Evolutionary conservation across 2,888 invertebrate genomes (phyloP).

Genomic region (Perizoma affinitatum): DNA sequence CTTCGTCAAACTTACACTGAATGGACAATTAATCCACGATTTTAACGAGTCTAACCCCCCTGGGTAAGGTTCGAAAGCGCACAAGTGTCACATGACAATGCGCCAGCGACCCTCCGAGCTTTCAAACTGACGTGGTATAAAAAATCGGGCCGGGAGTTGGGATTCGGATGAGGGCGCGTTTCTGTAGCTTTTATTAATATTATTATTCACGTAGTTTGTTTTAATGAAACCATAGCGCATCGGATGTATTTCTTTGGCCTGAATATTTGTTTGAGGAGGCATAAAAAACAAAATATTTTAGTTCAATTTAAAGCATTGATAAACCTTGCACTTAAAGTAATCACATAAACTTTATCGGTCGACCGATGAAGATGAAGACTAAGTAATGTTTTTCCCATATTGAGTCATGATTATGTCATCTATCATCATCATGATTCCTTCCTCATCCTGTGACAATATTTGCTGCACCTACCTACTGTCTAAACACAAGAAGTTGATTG

Average conservation of each 20-base stretch:
- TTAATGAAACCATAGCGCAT: constrained; percentile 4
- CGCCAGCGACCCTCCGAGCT: constrained; percentile 74
- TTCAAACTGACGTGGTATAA: constrained; percentile 73
- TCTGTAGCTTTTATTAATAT: constrained; percentile 25
- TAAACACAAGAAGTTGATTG: constrained; percentile 26
- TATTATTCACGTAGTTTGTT: constrained; percentile 14
- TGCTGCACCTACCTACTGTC: constrained; percentile 5
- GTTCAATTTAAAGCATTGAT: too few species aligned
- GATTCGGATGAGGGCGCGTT: constrained; percentile 61
- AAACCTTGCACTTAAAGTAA: too few species aligned
- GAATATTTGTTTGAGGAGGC: too few species aligned
- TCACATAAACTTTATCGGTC: too few species aligned
- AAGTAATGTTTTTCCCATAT: not conserved
- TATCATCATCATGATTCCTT: constrained; percentile 23
- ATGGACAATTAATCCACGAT: constrained; percentile 71
- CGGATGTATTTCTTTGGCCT: not conserved
- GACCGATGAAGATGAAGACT: too few species aligned
- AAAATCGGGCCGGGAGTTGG: constrained; percentile 65
- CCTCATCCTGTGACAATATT: constrained; percentile 31
- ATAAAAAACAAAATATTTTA: too few species aligned
- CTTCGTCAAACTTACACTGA: constrained; percentile 48
- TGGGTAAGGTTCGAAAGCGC: constrained; percentile 66
- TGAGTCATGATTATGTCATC: constrained; percentile 29
- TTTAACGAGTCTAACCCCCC: constrained; percentile 71
- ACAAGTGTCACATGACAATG: constrained; percentile 82